Base-by-base conservation (phyloP, 2,113 vertebrate genomes). In the Petrocephalus zakoni region DNA sequence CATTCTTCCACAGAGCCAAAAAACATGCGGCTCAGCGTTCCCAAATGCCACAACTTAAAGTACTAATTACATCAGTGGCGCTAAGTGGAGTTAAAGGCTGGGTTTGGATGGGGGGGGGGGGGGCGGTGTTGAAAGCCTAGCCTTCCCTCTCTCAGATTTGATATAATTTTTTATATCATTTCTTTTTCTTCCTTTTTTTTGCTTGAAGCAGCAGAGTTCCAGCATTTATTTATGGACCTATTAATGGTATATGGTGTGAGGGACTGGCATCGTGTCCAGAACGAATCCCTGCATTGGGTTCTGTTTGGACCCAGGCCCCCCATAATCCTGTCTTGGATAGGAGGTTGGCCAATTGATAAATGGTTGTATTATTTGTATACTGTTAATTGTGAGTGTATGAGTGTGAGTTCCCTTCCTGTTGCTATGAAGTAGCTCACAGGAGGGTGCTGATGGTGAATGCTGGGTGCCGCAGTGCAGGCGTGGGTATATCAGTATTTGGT, bases 11-110 rank as follows among this genome's bases (percentile, higher is more conserved):
- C 84, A 82, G n/a, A 90, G 91, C 89, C 61, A 29, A 90, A 22
- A 92, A 91, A 89, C 89, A 90, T 92, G 61, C 10, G 91, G 92
- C 93, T 92, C 91, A 90, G 85, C 89, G 89, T 89, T 56, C 90
- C 72, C 94, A 92, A 93, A 89, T 90, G 90, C 91, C 61, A 0
- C 88, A 37, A 86, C 85, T 10, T 10, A 2, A n/a, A 34, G 25
- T 88, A 90, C 52, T 92, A 92, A 91, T 93, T 92, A 91, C 90
- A 89, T 88, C 89, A 86, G 25, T 0, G n/a, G 61, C 61, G n/a
- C 90, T 92, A 91, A 90, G 86, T 21, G 0, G 88, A 89, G 91
- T 85, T 72, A 29, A 75, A 89, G 83, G 86, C 89, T 88, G 87
- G 86, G 72, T 52, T 89, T 93, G 93, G 90, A 61, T 91, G 90